Conservation (phyloP, 1,140 invertebrate genomes). For the Zaprionus ornatus region DNA sequence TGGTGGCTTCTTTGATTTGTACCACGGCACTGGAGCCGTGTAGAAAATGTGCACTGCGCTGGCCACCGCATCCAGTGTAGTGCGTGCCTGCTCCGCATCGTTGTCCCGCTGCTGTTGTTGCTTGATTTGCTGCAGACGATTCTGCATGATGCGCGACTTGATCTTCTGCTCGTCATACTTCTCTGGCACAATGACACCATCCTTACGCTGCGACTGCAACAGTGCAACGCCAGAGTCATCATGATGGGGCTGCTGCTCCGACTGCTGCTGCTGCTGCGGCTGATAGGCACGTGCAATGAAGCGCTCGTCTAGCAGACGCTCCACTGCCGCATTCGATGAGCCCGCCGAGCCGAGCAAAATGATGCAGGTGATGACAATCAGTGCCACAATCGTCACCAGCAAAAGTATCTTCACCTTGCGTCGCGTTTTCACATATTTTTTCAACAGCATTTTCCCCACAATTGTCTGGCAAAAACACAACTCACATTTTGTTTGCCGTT, state of each 20-base stretch:
- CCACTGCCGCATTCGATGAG: slow-evolving; percentile 49
- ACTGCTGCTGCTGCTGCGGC: slow-evolving; percentile 34
- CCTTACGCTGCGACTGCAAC: slow-evolving; percentile 59
- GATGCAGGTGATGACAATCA: slow-evolving; percentile 73
- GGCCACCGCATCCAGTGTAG: slow-evolving; percentile 58
- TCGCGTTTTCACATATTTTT: slow-evolving; percentile 82
- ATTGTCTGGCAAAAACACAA: slow-evolving; percentile 32
- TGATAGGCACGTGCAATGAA: slow-evolving; percentile 75
- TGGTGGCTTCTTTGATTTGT: slow-evolving; percentile 71
- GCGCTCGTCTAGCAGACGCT: slow-evolving; percentile 72
- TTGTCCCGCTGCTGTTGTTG: slow-evolving; percentile 63
- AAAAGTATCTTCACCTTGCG: slow-evolving; percentile 80
- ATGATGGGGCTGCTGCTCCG: slow-evolving; percentile 19
- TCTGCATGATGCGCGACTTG: slow-evolving; percentile 75
- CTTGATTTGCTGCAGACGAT: slow-evolving; percentile 73
- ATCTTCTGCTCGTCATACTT: slow-evolving; percentile 82
- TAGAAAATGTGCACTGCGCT: slow-evolving; percentile 81
- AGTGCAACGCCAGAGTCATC: slow-evolving; percentile 32
- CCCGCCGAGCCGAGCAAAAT: slow-evolving; percentile 65
- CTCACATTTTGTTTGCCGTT: slow-evolving; percentile 59
- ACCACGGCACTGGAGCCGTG: slow-evolving; percentile 76
- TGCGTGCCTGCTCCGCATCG: slow-evolving; percentile 58
- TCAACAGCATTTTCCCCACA: slow-evolving; percentile 73
- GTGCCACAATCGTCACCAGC: slow-evolving; percentile 68
- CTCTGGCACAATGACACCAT: slow-evolving; percentile 78